Base-by-base conservation (phyloP, 2,888 invertebrate species). In the Dicycla oo region DNA sequence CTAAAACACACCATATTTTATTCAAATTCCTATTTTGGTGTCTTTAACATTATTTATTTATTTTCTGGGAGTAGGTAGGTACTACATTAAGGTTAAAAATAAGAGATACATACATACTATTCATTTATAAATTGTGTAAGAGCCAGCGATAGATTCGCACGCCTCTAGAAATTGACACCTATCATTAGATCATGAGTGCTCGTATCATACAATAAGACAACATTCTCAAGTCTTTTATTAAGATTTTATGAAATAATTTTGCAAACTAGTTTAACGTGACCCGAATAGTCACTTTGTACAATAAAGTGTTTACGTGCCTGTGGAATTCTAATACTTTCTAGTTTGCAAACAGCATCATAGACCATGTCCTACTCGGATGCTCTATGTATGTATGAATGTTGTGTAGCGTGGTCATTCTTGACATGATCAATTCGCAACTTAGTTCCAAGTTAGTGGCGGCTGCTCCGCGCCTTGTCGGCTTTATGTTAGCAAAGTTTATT, bases 401-500 rank as follows among this genome's bases (percentile, higher is more conserved):
- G 63, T 76, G 53, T 57, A 57, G 49, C 49, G 54, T 61, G 62
- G 69, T 83, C 76, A 85, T 84, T 81, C 81, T 51, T 75, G 64
- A 73, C 70, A 73, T 79, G 74, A 80, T 72, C 73, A 68, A 69
- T 81, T 68, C 61, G 23, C 45, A 78, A 64, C 66, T 49, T 49
- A 47, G 63, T 45, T 45, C 26, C 26, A 65, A 56, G 72, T 69
- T 54, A 26, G 64, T 49, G 47, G 67, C 38, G 20, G 62, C 43
- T 30, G 54, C 53, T 67, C 49, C 47, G 63, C 34, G 56, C 45
- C 62, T 38, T 57, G 58, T 51, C 38, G 43, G 66, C 57, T 68
- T 62, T 75, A 62, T 49, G 76, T 78, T 71, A 73, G 64, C 40
- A 57, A 82, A 82, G 83, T 81, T 86, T 82, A 75, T 81, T 77